Percentiles rank a stretch among this genome's conserved stretches.
Evolutionary conservation across 2,113 vertebrate species (phyloP).

Genomic region (Paratilapia polleni): DNA sequence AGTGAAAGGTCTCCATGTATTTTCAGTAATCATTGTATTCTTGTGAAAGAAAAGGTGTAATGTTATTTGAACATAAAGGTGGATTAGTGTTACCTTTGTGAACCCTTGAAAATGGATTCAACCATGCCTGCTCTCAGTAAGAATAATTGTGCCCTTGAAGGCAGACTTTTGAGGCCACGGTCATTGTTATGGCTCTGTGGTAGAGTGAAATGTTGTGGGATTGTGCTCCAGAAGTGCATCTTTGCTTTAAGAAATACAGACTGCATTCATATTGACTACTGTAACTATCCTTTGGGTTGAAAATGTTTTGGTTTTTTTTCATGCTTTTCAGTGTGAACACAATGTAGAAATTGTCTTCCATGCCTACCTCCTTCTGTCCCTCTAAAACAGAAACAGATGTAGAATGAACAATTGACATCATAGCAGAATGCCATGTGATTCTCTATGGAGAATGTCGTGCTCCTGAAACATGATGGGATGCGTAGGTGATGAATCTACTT

Average conservation of each 20-base stretch:
- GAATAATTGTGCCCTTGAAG: constrained; percentile 53
- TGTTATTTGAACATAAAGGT: constrained; percentile 3
- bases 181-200: constrained; percentile 1
- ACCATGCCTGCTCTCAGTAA: constrained; percentile 3
- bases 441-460: not conserved
- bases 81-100: constrained; percentile 14
- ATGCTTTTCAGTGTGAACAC: not conserved
- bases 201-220: not conserved
- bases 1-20: not conserved
- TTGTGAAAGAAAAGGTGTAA: not conserved
- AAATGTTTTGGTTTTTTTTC: not conserved
- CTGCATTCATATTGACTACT: not conserved
- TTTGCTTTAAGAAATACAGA: not conserved
- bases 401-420: not conserved
- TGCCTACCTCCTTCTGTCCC: not conserved
- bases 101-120: constrained; percentile 38
- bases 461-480: not conserved
- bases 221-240: not conserved
- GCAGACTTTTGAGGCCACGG: constrained; percentile 19
- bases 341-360: not conserved
- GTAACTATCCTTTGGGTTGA: not conserved
- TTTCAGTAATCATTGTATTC: not conserved
- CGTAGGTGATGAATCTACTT: not conserved
- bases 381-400: not conserved
- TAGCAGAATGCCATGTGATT: not conserved